Evolutionary conservation across 1,140 invertebrate species (phyloP).

Genomic region (Pseudobourletiella spinata): DNA sequence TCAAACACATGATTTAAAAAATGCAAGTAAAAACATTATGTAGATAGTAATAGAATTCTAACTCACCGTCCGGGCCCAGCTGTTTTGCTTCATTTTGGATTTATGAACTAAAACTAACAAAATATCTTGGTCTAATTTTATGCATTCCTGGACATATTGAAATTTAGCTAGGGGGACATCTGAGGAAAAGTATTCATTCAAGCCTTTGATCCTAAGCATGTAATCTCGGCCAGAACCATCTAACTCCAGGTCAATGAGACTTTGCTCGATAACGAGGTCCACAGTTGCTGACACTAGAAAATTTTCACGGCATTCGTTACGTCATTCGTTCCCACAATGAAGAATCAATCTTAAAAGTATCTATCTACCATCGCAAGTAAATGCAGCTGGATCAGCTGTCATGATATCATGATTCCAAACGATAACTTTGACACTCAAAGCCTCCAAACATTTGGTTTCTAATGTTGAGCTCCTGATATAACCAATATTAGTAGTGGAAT

Average conservation of each 20-base stretch:
- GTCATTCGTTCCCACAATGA: no score
- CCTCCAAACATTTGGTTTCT: constrained; percentile 58
- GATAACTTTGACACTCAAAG: constrained; percentile 74
- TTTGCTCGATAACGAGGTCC: constrained; percentile 76
- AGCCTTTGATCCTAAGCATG: constrained; percentile 65
- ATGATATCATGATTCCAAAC: constrained; percentile 54
- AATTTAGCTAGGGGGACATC: constrained; percentile 63
- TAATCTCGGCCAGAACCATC: constrained; percentile 58
- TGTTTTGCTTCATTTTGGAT: constrained; percentile 52
- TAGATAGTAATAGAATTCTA: no score
- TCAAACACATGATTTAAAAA: no score
- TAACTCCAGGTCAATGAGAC: constrained; percentile 70
- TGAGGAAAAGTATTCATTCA: constrained; percentile 62
- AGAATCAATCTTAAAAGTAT: no score
- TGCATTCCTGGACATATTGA: constrained; percentile 86
- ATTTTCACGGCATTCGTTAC: constrained; percentile 2
- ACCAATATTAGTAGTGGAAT: constrained; percentile 64
- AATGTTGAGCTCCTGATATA: constrained; percentile 72
- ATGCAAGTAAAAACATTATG: no score
- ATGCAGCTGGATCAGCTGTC: constrained; percentile 58
- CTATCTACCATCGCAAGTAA: constrained; percentile 80
- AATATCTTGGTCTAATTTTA: constrained; percentile 86
- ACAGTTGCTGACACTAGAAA: constrained; percentile 69
- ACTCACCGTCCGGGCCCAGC: constrained; percentile 60
- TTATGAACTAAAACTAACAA: constrained; percentile 58